Evolutionary conservation across 2,888 invertebrate species (phyloP).

Genomic region (Tethea ocularis): DNA sequence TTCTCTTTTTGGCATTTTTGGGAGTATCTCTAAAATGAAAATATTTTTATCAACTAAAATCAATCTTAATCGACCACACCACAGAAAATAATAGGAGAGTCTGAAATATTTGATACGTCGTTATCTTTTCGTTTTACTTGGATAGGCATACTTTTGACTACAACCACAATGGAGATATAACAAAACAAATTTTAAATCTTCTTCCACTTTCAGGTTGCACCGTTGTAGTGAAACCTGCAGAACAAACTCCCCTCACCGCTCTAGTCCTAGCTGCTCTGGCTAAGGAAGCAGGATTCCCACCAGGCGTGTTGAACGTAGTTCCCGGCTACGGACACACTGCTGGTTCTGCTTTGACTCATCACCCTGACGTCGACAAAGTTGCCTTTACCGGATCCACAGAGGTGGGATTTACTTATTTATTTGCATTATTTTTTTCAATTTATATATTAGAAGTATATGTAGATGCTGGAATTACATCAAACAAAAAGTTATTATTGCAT

Average conservation of each 20-base stretch:
- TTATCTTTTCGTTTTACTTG: too few relatives aligned
- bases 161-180: background rate
- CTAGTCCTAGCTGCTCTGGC: constrained; percentile 91
- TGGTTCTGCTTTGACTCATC: constrained; percentile 89
- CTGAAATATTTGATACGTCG: too few relatives aligned
- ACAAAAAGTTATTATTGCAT: too few relatives aligned
- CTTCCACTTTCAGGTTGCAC: constrained; percentile 84
- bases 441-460: too few relatives aligned
- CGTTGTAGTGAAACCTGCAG: constrained; percentile 95
- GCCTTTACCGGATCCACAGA: constrained; percentile 87
- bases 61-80: too few relatives aligned
- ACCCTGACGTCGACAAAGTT: constrained; percentile 91
- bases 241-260: constrained; percentile 96
- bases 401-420: constrained; percentile 35
- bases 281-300: constrained; percentile 96
- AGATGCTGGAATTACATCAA: too few relatives aligned
- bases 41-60: too few relatives aligned
- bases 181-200: constrained; percentile 5
- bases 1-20: too few relatives aligned
- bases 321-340: constrained; percentile 92
- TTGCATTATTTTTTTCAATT: too few relatives aligned
- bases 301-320: constrained; percentile 94
- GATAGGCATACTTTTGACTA: too few relatives aligned
- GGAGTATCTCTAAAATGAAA: too few relatives aligned
- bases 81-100: too few relatives aligned